phyloP scores from a whole-genome alignment of 2,113 vertebrate genomes.

The Camarhynchus parvulus region DNA sequence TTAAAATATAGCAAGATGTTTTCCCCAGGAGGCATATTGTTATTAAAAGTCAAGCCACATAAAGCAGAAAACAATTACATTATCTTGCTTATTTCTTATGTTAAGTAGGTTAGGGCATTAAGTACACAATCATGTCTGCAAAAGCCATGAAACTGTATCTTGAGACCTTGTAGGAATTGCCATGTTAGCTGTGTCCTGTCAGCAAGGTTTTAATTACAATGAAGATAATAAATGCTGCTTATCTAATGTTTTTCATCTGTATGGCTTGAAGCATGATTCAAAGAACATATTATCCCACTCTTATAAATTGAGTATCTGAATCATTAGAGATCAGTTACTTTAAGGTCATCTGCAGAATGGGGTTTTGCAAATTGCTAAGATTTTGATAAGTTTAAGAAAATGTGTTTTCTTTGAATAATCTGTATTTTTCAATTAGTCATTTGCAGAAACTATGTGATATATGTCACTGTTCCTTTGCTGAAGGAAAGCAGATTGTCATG shows the following conservation, averaged over 20 bases:
- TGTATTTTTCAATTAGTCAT: neutral
- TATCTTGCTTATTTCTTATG: neutral
- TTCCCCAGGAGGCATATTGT: neutral
- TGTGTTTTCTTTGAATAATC: neutral
- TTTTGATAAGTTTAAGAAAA: neutral
- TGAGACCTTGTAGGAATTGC: neutral
- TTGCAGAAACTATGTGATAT: neutral
- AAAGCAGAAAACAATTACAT: conserved; percentile 16
- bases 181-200: neutral
- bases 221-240: neutral
- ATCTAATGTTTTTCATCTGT: conserved; percentile 5
- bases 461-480: neutral
- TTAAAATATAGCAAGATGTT: neutral
- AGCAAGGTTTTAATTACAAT: conserved; percentile 25
- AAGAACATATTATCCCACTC: neutral
- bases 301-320: neutral
- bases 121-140: neutral
- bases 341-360: neutral
- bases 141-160: neutral
- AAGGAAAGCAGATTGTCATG: neutral
- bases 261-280: neutral
- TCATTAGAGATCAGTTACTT: neutral
- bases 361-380: neutral
- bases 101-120: neutral
- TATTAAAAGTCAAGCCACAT: conserved; percentile 22